Evolutionary conservation across 2,888 invertebrate species (phyloP).

Genomic region (Drosophila histrio): DNA sequence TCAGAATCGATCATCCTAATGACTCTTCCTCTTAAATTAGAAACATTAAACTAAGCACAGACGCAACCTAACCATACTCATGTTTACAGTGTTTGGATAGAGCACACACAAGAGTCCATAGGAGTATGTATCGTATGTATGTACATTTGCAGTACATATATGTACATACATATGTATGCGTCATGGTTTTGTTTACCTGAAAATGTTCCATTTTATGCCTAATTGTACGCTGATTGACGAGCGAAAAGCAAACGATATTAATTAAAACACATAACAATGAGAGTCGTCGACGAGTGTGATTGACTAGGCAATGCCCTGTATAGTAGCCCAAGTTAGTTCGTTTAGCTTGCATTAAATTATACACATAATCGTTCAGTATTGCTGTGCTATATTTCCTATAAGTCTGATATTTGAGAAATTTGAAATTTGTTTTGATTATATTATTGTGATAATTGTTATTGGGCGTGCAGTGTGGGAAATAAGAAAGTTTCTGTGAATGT

Average conservation of each 20-base stretch:
- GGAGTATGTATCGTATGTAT: not conserved
- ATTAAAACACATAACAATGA: slow-evolving; percentile 25
- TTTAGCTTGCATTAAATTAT: not conserved
- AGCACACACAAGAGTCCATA: slow-evolving; percentile 39
- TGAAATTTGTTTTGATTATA: not conserved
- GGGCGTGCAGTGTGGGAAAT: not conserved
- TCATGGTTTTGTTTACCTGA: slow-evolving; percentile 25
- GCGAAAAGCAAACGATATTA: slow-evolving; percentile 20
- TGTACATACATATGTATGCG: slow-evolving; percentile 13
- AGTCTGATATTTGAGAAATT: not conserved
- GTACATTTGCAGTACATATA: not conserved
- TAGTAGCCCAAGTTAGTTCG: not conserved
- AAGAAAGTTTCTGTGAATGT: no score
- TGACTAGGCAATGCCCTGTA: not conserved
- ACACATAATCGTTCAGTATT: not conserved
- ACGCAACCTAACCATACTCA: slow-evolving; percentile 20
- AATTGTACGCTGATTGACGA: slow-evolving; percentile 29
- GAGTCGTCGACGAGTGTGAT: not conserved
- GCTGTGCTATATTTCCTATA: slow-evolving; percentile 1
- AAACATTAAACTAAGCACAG: slow-evolving; percentile 31
- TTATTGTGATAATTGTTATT: not conserved
- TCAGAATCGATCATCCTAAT: slow-evolving; percentile 52
- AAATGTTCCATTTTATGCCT: slow-evolving; percentile 25
- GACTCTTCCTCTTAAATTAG: slow-evolving; percentile 44
- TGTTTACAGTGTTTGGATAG: slow-evolving; percentile 1